Evolutionary conservation across 2,797 vertebrate genomes (phyloP), one percentile per base, ranked within the genome.

Genomic region (Trachurus trachurus): DNA sequence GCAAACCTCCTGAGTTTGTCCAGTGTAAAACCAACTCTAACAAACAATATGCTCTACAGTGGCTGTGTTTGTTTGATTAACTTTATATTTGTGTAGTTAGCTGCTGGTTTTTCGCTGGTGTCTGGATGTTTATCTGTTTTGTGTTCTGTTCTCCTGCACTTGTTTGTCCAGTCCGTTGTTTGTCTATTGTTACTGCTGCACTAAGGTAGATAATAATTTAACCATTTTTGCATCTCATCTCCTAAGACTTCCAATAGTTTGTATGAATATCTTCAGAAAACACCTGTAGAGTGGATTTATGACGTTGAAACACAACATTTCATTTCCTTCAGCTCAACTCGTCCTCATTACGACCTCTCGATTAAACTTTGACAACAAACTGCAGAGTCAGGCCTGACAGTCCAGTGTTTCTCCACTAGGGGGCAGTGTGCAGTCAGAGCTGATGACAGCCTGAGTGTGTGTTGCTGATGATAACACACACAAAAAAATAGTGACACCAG

Each of bases 391-490:
- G 66, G 63, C 1, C 6, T 17, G 52, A 44, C 39, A 47, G 5
- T 5, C 17, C 22, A 0, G 2, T 6, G 0, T 1, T 4, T 2
- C 4, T 22, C 80, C 94, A 87, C 84, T 63, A 89, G 94, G 78
- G 90, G 92, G 72, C 92, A 93, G 80, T 92, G 53, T 91, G 72
- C 70, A 60, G 78, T 62, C 85, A 26, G 54, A 2, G 52, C 71
- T 17, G 54, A n/a, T 1, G 11, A 56, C 42, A 9, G 57, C 74
- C 16, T 70, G 75, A 47, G 61, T 10, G 50, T 66, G 16, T 39
- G 39, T 22, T 40, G 60, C 42, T 76, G 64, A 47, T 50, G 53
- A 82, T 22, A 19, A 22, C 40, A 76, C 71, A 76, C 44, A 58
- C 34, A 37, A 1, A 37, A 34, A 37, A 71, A 82, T 10, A 65